Evolutionary conservation across 2,888 invertebrate species (phyloP), one percentile per base, ranked within the genome.

Genomic region (Drosophila setosimentum): DNA sequence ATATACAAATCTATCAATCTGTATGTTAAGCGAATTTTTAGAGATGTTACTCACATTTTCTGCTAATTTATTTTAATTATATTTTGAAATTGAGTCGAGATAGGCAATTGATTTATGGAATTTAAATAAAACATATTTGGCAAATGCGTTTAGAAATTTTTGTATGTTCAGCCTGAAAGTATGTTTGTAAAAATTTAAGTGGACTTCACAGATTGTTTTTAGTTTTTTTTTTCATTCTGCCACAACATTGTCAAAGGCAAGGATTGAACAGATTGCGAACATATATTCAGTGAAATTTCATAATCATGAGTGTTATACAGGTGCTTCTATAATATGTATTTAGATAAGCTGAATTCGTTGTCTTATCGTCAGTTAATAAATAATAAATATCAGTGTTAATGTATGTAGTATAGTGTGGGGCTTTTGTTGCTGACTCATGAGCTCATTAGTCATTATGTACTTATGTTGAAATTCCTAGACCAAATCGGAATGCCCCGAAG

Each of bases 381-480:
- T 40, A 60, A 29, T 40, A 3, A 3, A 27, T 40, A 32, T 27
- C 4, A 3, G 10, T 40, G 13, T 2, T 7, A 32, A 18, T 57
- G 30, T 33, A 21, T 62, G 72, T 8, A 27, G 16, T 40, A 50
- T 32, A 49, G 27, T 29, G 18, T n/a, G 40, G 32, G 35, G 29
- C 13, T 45, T 68, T 62, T 71, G 53, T 30, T 62, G 10, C 24
- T 35, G 63, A 18, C 27, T 72, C 77, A 55, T 64, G 67, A 55
- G 50, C 58, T 76, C 68, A 80, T 77, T 78, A 42, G 40, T 27
- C 62, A 62, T 77, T 65, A 57, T 62, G 58, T 58, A 74, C 42
- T 21, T 64, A 30, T n/a, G 50, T 2, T 21, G 8, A 35, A 10
- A 53, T 48, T 37, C 45, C 27, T 27, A 2, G 10, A 32, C 30